Percentiles rank a stretch among this genome's conserved stretches.
Evolutionary conservation across 2,888 invertebrate species (phyloP).

Genomic region (Cactoblastis cactorum): DNA sequence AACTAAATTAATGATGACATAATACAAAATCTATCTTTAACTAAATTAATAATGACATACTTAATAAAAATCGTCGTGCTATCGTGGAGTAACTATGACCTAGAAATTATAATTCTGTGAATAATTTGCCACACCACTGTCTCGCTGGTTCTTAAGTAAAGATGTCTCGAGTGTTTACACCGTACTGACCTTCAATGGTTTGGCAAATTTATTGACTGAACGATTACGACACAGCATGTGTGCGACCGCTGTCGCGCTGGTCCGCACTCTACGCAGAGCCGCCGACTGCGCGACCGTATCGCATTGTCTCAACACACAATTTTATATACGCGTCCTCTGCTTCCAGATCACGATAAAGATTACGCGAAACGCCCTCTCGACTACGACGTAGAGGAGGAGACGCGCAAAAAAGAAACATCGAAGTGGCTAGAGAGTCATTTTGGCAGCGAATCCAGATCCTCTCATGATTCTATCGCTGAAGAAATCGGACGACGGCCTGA

Average conservation of each 20-base stretch:
- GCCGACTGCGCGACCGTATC: conserved; percentile 57
- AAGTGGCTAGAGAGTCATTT: conserved; percentile 96
- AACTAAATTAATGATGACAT: no score
- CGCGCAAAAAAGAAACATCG: conserved; percentile 92
- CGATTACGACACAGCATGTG: conserved; percentile 65
- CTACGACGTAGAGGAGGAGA: conserved; percentile 93
- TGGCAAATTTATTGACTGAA: conserved; percentile 73
- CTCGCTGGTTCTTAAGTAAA: conserved; percentile 56
- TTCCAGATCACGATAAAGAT: conserved; percentile 86
- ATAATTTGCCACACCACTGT: conserved; percentile 51
- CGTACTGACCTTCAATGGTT: conserved; percentile 73
- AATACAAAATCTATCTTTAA: no score
- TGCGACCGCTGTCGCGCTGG: conserved; percentile 43
- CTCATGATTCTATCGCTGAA: conserved; percentile 84
- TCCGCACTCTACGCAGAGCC: conserved; percentile 47
- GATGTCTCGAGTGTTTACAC: conserved; percentile 59
- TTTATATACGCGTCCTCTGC: conserved; percentile 43
- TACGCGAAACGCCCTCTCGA: conserved; percentile 89
- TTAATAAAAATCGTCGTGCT: conserved; percentile 31
- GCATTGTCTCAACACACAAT: conserved; percentile 18
- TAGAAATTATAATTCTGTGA: conserved; percentile 61
- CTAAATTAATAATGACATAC: not conserved
- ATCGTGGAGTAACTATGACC: conserved; percentile 47
- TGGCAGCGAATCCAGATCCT: conserved; percentile 90
- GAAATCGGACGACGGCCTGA: conserved; percentile 81